Evolutionary conservation across 1,140 invertebrate genomes (phyloP).

Genomic region (Ylistrum balloti): DNA sequence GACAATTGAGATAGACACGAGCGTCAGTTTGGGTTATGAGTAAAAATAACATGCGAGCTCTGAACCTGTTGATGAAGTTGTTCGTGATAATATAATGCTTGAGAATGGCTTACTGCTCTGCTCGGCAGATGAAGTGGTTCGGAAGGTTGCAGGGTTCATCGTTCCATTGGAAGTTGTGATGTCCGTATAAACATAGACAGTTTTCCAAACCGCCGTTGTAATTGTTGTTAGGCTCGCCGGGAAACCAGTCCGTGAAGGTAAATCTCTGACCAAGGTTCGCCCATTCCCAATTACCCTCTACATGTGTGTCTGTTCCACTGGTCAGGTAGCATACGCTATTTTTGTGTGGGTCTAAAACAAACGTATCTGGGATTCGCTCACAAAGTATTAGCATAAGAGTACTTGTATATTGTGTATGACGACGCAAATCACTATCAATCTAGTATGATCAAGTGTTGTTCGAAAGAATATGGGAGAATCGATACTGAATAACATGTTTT

Average conservation of each 20-base stretch:
- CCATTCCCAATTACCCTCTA: background rate
- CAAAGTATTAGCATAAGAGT: too few species aligned
- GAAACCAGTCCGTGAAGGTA: background rate
- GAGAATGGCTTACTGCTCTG: background rate
- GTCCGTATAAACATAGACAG: background rate
- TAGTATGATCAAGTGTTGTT: too few species aligned
- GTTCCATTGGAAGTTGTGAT: background rate
- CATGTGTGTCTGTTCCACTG: background rate
- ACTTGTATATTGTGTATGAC: too few species aligned
- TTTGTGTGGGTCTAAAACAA: background rate
- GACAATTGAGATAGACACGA: too few species aligned
- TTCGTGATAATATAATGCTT: too few species aligned
- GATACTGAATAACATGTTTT: too few species aligned
- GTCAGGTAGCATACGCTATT: background rate
- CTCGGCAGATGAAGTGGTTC: slow-evolving; percentile 2
- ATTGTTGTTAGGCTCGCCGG: background rate
- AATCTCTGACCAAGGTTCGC: background rate
- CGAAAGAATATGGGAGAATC: too few species aligned
- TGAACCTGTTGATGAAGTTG: too few species aligned
- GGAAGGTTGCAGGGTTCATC: background rate
- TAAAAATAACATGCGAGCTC: too few species aligned
- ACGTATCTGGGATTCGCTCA: background rate
- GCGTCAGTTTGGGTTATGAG: too few species aligned
- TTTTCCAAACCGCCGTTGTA: background rate
- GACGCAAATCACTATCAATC: too few species aligned